A percentile compares a stretch with the other conserved stretches of the same genome.
Conservation (phyloP, 2,797 vertebrate genomes). For the Semotilus atromaculatus region DNA sequence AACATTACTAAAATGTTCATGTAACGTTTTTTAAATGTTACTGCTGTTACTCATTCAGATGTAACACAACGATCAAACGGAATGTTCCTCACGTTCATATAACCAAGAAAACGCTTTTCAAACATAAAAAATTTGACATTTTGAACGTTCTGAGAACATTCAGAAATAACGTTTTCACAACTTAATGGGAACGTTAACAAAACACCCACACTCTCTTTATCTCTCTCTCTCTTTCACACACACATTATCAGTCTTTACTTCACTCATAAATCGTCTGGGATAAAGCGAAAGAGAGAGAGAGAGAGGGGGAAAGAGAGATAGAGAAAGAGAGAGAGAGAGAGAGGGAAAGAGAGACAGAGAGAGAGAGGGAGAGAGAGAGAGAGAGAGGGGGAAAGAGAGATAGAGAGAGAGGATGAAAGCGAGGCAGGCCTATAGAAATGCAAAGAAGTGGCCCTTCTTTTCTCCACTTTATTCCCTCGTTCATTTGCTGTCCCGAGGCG, state of each 20-base stretch:
- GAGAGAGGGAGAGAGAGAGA: constrained; percentile 57
- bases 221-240: constrained; percentile 10
- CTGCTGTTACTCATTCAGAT: too few relatives aligned
- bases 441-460: constrained; percentile 79
- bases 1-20: too few relatives aligned
- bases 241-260: constrained; percentile 75
- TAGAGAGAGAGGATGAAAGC: constrained; percentile 77
- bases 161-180: too few relatives aligned
- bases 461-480: constrained; percentile 52
- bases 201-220: too few relatives aligned
- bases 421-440: constrained; percentile 78
- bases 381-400: constrained; percentile 60
- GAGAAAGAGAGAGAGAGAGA: constrained; percentile 59
- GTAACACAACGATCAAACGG: too few relatives aligned
- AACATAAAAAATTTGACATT: too few relatives aligned
- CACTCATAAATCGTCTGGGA: constrained; percentile 76
- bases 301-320: too few relatives aligned
- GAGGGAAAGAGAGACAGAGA: constrained; percentile 61
- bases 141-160: too few relatives aligned
- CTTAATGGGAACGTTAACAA: too few relatives aligned
- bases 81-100: too few relatives aligned
- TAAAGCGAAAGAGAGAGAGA: constrained; percentile 72
- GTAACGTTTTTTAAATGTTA: too few relatives aligned
- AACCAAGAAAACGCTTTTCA: too few relatives aligned
- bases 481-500: constrained; percentile 67